These are phyloP conservation scores for Microhierax caerulescens DNA, from an alignment of 2,797 vertebrate species.

Conservation along the genomic window DNA sequence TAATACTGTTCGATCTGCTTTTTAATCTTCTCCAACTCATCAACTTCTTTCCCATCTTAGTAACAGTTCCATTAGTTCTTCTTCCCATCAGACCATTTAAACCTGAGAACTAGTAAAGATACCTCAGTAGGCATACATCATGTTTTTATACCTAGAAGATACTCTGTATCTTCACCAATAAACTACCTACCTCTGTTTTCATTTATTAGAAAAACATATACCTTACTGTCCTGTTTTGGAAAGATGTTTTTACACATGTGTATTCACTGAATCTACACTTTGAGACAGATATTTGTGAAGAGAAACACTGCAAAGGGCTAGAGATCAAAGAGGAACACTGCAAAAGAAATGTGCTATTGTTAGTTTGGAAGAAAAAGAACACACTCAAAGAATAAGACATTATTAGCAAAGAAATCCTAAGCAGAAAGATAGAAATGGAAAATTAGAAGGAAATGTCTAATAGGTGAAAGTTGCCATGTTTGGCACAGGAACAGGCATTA, in stretches of 20 bases:
- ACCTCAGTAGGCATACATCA: not conserved
- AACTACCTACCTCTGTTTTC: not conserved
- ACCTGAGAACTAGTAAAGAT: not conserved
- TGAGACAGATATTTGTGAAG: not conserved
- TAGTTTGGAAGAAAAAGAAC: not conserved
- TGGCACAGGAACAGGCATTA: not conserved
- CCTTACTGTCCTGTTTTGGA: not conserved
- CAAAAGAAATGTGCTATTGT: not conserved
- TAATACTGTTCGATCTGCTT: conserved; percentile 14
- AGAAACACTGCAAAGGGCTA: not conserved
- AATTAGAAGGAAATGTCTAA: not conserved
- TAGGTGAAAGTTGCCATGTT: not conserved
- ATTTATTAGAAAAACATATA: not conserved
- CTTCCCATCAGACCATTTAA: conserved; percentile 12
- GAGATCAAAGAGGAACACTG: not conserved
- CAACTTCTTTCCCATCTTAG: conserved; percentile 16
- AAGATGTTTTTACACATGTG: not conserved
- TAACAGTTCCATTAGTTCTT: conserved; percentile 31
- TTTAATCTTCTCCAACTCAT: conserved; percentile 51
- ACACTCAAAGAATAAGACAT: not conserved
- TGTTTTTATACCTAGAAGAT: not conserved
- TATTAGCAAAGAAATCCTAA: not conserved
- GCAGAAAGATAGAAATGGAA: not conserved
- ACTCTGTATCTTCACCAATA: not conserved
- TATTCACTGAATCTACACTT: not conserved